phyloP scores from a whole-genome alignment of 2,797 vertebrate species.

The Dermochelys coriacea region DNA sequence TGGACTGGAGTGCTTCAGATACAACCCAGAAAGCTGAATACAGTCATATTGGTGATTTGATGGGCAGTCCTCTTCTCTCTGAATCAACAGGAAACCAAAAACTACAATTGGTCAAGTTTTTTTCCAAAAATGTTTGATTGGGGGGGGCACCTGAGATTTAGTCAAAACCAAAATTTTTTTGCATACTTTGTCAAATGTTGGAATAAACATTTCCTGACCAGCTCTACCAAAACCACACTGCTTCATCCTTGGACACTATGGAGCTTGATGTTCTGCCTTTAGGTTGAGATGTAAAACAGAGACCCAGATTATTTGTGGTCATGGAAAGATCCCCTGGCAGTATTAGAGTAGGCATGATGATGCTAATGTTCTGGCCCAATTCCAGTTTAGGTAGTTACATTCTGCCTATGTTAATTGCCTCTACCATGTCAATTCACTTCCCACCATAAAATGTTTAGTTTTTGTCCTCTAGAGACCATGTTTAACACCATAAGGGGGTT shows the following conservation, averaged over 20 bases:
- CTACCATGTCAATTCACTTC: not conserved
- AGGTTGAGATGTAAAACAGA: slow-evolving; percentile 22
- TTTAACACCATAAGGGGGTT: not conserved
- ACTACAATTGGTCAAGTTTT: not conserved
- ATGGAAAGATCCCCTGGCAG: not conserved
- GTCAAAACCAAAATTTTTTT: not conserved
- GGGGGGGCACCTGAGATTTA: not conserved
- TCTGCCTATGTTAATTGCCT: not conserved
- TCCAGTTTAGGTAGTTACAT: not conserved
- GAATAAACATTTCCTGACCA: slow-evolving; percentile 31
- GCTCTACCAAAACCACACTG: not conserved
- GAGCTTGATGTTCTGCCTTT: not conserved
- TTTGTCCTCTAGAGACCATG: not conserved
- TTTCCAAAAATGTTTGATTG: not conserved
- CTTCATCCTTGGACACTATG: not conserved
- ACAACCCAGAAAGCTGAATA: not conserved
- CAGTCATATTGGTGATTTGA: not conserved
- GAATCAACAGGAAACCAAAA: not conserved
- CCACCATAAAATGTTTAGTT: not conserved
- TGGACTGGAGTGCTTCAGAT: not conserved
- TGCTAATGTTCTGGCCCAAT: not conserved
- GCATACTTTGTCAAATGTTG: not conserved
- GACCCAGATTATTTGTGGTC: not conserved
- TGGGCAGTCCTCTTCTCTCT: not conserved
- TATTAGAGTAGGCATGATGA: not conserved